Evolutionary conservation across 1,140 invertebrate species (phyloP), one percentile per base, ranked within the genome.

Genomic region (Leptonema lineaticorne): DNA sequence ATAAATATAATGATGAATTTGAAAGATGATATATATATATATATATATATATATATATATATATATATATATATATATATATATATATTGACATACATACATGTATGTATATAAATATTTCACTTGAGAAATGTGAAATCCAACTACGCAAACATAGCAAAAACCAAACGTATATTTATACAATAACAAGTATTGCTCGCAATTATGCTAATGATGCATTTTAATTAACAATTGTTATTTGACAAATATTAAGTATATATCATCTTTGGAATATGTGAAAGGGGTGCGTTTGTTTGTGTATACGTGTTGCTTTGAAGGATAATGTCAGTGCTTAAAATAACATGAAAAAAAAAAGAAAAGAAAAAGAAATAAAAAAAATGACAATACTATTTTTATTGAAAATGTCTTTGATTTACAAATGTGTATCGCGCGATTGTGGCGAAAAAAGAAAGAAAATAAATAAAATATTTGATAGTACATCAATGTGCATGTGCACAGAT

Each of bases 131-230:
- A 22, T 53, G 50, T 53, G 50, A 53, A 53, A 53, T 26, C 50
- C 50, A 53, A 53, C 50, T 53, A 53, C 50, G 50, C 50, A 53
- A 53, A 53, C 24, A 53, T 53, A 53, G 50, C 50, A 53, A 53
- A 53, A 53, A 24, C 50, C 50, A 24, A 53, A 22, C 24, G 20
- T 22, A 53, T 53, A 53, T 53, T 18, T 53, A 22, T 53, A 53
- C 50, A 53, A 24, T 24, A 53, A 53, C 20, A 53, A 53, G 50
- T 53, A 53, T 53, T 53, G 50, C 50, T 53, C 50, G 50, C 50
- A 53, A 53, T 53, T 53, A 53, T 53, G 50, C 20, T 53, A 41
- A 22, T 24, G 50, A 53, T 18, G 50, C 50, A 53, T 22, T 53
- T 53, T 26, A 53, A 11, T 22, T 24, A 22, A 22, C 50, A 22